Conservation (phyloP, 35 echinoderm and acorn worm genomes). For the Heliocidaris erythrogramma region DNA sequence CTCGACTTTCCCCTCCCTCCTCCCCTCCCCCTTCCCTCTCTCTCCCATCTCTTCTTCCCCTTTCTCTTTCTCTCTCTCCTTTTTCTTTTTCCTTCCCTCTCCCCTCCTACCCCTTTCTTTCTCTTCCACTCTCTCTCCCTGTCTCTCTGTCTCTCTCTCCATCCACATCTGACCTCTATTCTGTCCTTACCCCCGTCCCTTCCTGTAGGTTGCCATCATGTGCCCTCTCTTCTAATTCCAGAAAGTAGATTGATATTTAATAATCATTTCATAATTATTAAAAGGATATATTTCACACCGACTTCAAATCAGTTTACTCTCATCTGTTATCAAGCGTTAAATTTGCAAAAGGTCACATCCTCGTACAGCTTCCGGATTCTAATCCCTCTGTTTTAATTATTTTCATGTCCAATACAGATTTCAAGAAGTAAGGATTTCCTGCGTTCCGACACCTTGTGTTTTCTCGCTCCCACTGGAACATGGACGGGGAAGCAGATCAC, state of each 20-base stretch:
- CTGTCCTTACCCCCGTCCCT: no score
- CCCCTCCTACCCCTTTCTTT: not conserved
- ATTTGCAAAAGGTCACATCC: not conserved
- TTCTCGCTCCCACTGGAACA: not conserved
- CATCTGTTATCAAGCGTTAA: not conserved
- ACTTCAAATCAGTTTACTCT: not conserved
- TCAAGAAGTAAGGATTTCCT: not conserved
- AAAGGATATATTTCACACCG: not conserved
- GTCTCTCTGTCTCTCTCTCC: no score
- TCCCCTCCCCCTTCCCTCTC: no score
- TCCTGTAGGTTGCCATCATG: no score
- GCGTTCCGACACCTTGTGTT: not conserved
- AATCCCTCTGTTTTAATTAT: not conserved
- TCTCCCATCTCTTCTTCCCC: not conserved
- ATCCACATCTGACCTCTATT: no score
- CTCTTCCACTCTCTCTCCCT: not conserved
- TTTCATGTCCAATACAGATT: not conserved
- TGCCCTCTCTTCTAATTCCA: not conserved
- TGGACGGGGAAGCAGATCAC: not conserved
- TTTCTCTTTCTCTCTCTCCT: not conserved
- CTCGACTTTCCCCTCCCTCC: no score
- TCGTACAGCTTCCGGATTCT: not conserved
- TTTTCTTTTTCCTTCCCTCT: not conserved
- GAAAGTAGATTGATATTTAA: not conserved
- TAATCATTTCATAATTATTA: not conserved